Conservation (phyloP, 2,888 invertebrate genomes). For the Sphaeridia pumilis region DNA sequence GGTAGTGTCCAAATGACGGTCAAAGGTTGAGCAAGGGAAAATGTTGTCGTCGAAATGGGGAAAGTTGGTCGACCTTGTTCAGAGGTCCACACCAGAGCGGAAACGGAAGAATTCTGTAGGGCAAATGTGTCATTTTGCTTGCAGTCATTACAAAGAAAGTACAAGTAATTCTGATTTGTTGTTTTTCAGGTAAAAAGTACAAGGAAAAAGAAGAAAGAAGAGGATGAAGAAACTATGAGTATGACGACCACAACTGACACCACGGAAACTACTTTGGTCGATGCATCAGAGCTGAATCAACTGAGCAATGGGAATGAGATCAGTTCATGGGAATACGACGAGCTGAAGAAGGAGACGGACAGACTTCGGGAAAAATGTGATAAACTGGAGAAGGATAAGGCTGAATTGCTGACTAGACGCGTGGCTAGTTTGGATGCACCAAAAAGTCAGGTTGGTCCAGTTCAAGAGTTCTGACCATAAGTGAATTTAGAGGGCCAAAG, state of each 20-base stretch:
- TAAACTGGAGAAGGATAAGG: constrained; percentile 72
- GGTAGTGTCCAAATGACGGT: too few relatives aligned
- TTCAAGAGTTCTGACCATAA: too few relatives aligned
- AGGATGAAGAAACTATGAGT: constrained; percentile 47
- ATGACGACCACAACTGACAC: constrained; percentile 47
- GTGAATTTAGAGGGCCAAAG: too few relatives aligned
- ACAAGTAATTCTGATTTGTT: too few relatives aligned
- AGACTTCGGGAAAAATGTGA: constrained; percentile 48
- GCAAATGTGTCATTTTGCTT: too few relatives aligned
- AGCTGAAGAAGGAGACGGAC: constrained; percentile 32
- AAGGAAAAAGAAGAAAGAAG: constrained; percentile 38
- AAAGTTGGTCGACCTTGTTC: not conserved
- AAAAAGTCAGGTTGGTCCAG: constrained; percentile 29
- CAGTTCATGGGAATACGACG: constrained; percentile 34
- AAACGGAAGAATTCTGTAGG: too few relatives aligned
- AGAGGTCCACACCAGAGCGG: not conserved
- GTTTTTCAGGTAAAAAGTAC: constrained; percentile 34
- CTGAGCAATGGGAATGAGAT: constrained; percentile 21
- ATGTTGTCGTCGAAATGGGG: not conserved
- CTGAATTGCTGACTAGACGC: constrained; percentile 55
- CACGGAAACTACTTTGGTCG: constrained; percentile 56
- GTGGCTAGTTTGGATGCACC: constrained; percentile 34
- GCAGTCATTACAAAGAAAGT: too few relatives aligned
- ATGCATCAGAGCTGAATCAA: constrained; percentile 36
- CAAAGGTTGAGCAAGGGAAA: too few relatives aligned